Percentiles rank a stretch among this genome's conserved stretches.
phyloP scores from a whole-genome alignment of 2,113 vertebrate genomes.

The Ciconia stormi region DNA sequence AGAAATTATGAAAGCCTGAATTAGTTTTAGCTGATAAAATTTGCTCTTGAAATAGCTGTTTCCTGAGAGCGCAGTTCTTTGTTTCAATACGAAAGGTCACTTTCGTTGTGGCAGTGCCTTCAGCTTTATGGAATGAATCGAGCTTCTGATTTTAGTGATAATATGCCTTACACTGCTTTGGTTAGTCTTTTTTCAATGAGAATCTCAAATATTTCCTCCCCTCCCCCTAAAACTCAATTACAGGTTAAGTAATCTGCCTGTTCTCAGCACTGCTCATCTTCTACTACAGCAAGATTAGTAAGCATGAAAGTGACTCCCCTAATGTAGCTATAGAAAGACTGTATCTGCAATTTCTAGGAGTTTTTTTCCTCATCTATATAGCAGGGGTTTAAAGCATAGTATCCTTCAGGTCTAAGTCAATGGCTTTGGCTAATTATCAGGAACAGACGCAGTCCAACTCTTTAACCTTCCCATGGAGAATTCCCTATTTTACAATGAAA shows the following conservation, averaged over 20 bases:
- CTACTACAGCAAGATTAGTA: slow-evolving; percentile 2
- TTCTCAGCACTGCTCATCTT: not conserved
- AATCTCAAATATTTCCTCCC: not conserved
- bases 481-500: not conserved
- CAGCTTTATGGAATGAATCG: not conserved
- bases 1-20: not conserved
- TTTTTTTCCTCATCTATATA: not conserved
- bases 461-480: not conserved
- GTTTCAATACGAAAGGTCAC: not conserved
- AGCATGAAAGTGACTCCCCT: slow-evolving; percentile 53
- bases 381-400: not conserved
- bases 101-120: not conserved
- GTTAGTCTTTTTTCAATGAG: not conserved
- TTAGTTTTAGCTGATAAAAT: not conserved
- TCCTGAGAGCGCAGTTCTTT: not conserved
- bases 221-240: not conserved
- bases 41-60: not conserved
- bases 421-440: slow-evolving; percentile 28
- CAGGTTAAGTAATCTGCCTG: not conserved
- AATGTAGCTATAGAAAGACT: slow-evolving; percentile 2
- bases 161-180: not conserved
- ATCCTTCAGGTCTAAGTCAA: slow-evolving; percentile 37
- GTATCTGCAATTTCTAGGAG: slow-evolving; percentile 1
- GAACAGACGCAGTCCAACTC: not conserved
- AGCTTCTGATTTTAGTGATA: not conserved